Evolutionary conservation across 1,140 invertebrate genomes (phyloP), one percentile per base, ranked within the genome.

Genomic region (Thereuonema tuberculata): DNA sequence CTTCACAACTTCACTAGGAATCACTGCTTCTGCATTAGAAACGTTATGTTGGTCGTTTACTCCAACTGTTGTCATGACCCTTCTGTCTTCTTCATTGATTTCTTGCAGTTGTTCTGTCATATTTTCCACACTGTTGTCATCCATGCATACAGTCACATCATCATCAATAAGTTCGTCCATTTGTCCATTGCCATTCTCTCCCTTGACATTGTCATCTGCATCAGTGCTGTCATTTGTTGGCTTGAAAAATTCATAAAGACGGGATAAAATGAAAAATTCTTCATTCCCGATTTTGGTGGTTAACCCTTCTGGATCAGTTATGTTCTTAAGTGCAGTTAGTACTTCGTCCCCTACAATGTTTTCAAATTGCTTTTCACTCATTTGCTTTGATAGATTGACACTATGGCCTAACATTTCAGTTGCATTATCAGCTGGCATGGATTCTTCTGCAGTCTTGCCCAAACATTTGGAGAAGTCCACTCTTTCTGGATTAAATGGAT

Each of bases 381-480:
- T n/a, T n/a, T n/a, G n/a, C n/a, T n/a, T n/a, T n/a, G n/a, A n/a
- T n/a, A n/a, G n/a, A n/a, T n/a, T n/a, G 9, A 43, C 9, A 9
- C 37, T 43, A n/a, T 43, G 9, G 37, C n/a, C 9, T 12, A 9
- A n/a, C 37, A 43, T 9, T 43, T 43, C 9, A 43, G 37, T 43
- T 43, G 37, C 9, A 43, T 43, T 9, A n/a, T n/a, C n/a, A n/a
- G n/a, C n/a, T n/a, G n/a, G n/a, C n/a, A n/a, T n/a, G n/a, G n/a
- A n/a, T 24, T 24, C 23, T 50, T 9, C 5, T 5, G 48, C 31
- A 5, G 31, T 5, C 5, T 17, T 37, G 31, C 31, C 31, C 17
- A 9, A 9, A 37, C 48, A 50, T 54, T 57, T 57, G 48, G 56
- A 57, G 24, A 12, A 57, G 37, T 57, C 56, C 3, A 57, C 56